Base-by-base conservation (phyloP, 2,888 invertebrate genomes). In the Colletes collaris region DNA sequence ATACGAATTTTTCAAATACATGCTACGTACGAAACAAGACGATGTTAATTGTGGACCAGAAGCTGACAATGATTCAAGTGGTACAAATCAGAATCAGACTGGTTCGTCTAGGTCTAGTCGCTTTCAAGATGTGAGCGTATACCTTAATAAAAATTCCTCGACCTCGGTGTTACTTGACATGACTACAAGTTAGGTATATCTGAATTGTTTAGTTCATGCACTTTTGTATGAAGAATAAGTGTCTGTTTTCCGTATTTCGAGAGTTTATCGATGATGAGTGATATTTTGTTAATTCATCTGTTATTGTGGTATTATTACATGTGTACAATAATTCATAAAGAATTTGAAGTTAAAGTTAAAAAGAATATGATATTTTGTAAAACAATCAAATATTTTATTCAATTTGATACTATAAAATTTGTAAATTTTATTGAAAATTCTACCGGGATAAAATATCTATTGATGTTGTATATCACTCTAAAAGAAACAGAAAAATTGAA, bases 1-100 rank as follows among this genome's bases (percentile, higher is more conserved):
- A 66, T 93, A 93, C 65, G 92, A 93, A 78, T 92, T 91, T 80
- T 92, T 92, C 82, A 93, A 93, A 82, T 92, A 92, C 72, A 60
- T 86, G 11, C 83, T 92, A n/a, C 88, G 86, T 19, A 76, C 79
- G 13, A 87, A 85, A 71, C 85, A 88, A 76, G 90, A 87, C 6
- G 89, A 89, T 40, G 85, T 79, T n/a, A 83, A 74, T 67, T 11
- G 55, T 27, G 78, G 46, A 13, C 56, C 75, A 46, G 86, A 87
- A 53, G 55, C 10, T 55, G 88, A 89, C 11, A 84, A 84, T n/a
- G 77, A 81, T 40, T 44, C 56, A 11, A 83, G 55, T 10, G 84
- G 79, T 69, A 62, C 76, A 40, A 72, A 82, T 71, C 82, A 85
- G 59, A 86, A 72, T 69, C 82, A 84, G 74, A 59, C 78, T 58